Evolutionary conservation across 2,113 vertebrate species (phyloP).

Genomic region (Limanda limanda): DNA sequence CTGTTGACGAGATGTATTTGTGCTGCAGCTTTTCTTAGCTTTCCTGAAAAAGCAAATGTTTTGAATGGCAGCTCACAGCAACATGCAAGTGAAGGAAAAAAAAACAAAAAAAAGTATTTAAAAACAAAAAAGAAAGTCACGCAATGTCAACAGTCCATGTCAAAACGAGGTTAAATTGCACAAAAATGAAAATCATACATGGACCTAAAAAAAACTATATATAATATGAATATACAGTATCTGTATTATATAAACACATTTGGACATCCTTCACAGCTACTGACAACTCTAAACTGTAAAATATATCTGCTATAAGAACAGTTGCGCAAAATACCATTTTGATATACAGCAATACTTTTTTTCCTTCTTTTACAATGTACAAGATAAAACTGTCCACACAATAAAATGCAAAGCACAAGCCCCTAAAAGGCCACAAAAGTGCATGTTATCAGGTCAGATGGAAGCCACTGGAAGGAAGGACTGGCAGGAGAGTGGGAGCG

Average conservation of each 20-base stretch:
- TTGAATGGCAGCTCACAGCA: constrained; percentile 21
- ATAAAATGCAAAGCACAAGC: constrained; percentile 78
- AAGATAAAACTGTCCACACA: constrained; percentile 72
- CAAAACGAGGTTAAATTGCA: constrained; percentile 69
- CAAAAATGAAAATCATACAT: constrained; percentile 62
- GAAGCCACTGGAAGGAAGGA: constrained; percentile 81
- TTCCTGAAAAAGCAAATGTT: too few species aligned
- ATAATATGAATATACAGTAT: constrained; percentile 75
- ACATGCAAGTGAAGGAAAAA: constrained; percentile 33
- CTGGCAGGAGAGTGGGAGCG: constrained; percentile 23
- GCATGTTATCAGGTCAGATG: constrained; percentile 82
- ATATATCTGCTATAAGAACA: constrained; percentile 79
- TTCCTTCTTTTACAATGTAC: constrained; percentile 72
- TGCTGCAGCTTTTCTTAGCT: too few species aligned
- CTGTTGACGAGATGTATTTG: too few species aligned
- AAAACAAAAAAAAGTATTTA: not conserved
- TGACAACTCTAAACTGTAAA: constrained; percentile 82
- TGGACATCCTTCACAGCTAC: constrained; percentile 78
- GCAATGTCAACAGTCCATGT: constrained; percentile 43
- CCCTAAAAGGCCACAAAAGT: constrained; percentile 88
- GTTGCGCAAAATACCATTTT: constrained; percentile 80
- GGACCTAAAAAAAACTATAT: constrained; percentile 35
- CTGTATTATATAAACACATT: constrained; percentile 75
- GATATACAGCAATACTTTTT: constrained; percentile 79
- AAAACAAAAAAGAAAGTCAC: constrained; percentile 13